Base-by-base conservation (phyloP, 2,888 invertebrate genomes). In the Mimumesa dahlbomi region DNA sequence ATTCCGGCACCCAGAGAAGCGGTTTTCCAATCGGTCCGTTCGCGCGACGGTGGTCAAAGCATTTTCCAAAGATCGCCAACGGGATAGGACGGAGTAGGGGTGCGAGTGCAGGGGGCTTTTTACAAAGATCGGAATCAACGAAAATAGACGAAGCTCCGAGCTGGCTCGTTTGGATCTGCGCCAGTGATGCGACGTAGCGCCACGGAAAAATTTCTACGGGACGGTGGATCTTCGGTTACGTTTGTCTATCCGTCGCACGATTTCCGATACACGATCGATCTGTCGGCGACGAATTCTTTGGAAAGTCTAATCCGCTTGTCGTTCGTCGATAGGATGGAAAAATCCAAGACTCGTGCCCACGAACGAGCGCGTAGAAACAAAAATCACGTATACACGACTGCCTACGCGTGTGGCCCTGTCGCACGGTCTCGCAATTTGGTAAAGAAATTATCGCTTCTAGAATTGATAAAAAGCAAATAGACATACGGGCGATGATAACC, bases 131-230 rank as follows among this genome's bases (percentile, higher is more conserved):
- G 72, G 73, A 81, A 82, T 83, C 81, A 81, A 81, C 82, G 77
- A 83, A 85, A 85, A 82, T 85, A 85, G 85, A 85, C 79, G 70
- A 82, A 71, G 77, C 77, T 67, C 42, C 65, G 53, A 46, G 71
- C 72, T 66, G 67, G 64, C 69, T 75, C 59, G 75, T 54, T 82
- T 83, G 83, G 82, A 80, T 43, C 56, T 42, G 40, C 58, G 81
- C 84, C 82, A 83, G 67, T 73, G 69, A 71, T 65, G 58, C 63
- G 63, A 34, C 38, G 64, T 67, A 68, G 80, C 81, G 79, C 73
- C 70, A 70, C 49, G 42, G 64, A 80, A 79, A 80, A 79, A 66
- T 67, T 63, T 73, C 50, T 50, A 43, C 50, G 45, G 53, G 53
- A 25, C 22, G 36, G 62, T 43, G 19, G 34, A 64, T 36, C 54